Percentiles rank a stretch among this genome's conserved stretches.
Conservation (phyloP, 2,888 invertebrate genomes). For the Macaria notata region DNA sequence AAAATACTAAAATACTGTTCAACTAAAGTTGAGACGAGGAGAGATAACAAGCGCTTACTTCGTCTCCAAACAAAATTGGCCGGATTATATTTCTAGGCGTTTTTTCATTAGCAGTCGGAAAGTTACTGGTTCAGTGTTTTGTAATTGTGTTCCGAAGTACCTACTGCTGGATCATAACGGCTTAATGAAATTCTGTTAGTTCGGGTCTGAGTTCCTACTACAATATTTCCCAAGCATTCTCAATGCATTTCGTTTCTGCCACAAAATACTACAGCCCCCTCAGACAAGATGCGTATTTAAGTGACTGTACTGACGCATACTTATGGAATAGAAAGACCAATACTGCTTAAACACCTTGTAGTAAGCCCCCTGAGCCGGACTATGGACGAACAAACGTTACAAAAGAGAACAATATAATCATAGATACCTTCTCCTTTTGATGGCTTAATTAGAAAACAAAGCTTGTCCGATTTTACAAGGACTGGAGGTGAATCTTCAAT, state of each 20-base stretch:
- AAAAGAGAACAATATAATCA: slow-evolving; percentile 6
- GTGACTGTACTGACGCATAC: too few species aligned
- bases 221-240: too few species aligned
- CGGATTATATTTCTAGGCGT: slow-evolving; percentile 29
- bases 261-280: too few species aligned
- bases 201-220: slow-evolving; percentile 11
- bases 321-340: too few species aligned
- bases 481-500: too few species aligned
- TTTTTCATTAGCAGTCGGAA: slow-evolving; percentile 35
- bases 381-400: slow-evolving; percentile 13
- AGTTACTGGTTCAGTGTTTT: slow-evolving; percentile 27
- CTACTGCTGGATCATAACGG: slow-evolving; percentile 35
- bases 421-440: slow-evolving; percentile 6
- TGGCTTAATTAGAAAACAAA: slow-evolving; percentile 10
- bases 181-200: slow-evolving; percentile 41
- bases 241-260: too few species aligned
- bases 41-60: background rate
- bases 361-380: background rate
- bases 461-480: too few species aligned
- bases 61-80: slow-evolving; percentile 24
- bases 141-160: slow-evolving; percentile 41
- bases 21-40: too few species aligned
- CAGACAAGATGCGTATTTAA: too few species aligned
- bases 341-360: too few species aligned
- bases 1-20: too few species aligned